These are phyloP conservation scores for Atrichornis clamosus DNA, from an alignment of 2,113 vertebrate genomes.

Conservation along the genomic window DNA sequence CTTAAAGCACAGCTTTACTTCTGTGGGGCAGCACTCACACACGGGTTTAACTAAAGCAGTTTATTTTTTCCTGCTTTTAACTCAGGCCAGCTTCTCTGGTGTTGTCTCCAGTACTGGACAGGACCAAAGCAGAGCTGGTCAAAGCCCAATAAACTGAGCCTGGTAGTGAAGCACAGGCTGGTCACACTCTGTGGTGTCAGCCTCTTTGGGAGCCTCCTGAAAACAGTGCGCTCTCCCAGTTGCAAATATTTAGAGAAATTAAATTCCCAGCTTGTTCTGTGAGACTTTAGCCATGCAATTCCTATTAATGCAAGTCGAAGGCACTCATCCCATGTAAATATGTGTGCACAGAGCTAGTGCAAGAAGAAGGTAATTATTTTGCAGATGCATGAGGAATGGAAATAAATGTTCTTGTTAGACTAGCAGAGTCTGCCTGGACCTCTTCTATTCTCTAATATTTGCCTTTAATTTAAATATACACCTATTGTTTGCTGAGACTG, in stretches of 20 bases:
- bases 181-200: background rate
- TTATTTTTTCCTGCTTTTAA: background rate
- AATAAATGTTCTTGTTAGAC: constrained; percentile 45
- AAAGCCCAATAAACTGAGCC: background rate
- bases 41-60: background rate
- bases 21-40: background rate
- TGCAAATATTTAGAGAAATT: constrained; percentile 10
- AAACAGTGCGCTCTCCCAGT: background rate
- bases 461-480: constrained; percentile 48
- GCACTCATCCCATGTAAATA: background rate
- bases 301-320: background rate
- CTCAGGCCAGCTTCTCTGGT: background rate
- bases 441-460: constrained; percentile 27
- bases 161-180: background rate
- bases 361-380: background rate
- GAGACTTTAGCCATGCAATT: background rate
- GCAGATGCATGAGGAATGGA: constrained; percentile 23
- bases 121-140: background rate
- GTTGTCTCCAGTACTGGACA: background rate
- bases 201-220: background rate
- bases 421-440: background rate
- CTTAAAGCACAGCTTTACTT: background rate
- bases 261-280: background rate
- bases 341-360: background rate
- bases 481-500: background rate